Conservation (phyloP, 2,113 vertebrate genomes). For the Acinonyx jubatus region DNA sequence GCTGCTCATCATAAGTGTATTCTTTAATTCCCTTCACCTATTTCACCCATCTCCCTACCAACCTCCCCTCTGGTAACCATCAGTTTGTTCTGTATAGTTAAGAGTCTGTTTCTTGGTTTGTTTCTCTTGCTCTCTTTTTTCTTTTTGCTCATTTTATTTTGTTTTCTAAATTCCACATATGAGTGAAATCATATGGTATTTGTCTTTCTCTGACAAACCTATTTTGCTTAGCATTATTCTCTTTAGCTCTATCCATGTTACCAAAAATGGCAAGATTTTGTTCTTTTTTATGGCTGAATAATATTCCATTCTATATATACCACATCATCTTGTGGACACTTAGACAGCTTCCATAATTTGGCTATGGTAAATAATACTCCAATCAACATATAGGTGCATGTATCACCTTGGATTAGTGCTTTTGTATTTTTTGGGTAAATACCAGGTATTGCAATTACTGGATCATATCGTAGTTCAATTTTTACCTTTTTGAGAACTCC, state of each 20-base stretch:
- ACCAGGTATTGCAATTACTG: neutral
- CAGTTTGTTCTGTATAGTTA: neutral
- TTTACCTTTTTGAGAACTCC: neutral
- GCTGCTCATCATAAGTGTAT: neutral
- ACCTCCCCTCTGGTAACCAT: neutral
- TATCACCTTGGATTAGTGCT: neutral
- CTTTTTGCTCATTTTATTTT: neutral
- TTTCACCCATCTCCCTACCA: neutral
- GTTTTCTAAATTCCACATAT: neutral
- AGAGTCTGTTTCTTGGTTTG: neutral
- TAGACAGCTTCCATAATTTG: too few species aligned
- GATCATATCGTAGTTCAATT: neutral
- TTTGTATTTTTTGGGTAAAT: neutral
- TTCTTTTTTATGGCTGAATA: neutral
- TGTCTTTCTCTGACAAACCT: neutral
- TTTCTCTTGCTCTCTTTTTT: neutral
- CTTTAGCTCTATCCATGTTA: neutral
- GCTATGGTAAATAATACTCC: neutral
- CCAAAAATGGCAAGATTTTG: neutral
- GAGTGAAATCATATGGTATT: neutral
- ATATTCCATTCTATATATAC: neutral
- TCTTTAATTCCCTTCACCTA: neutral
- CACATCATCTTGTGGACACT: too few species aligned
- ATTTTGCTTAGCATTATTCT: neutral
- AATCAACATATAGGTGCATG: neutral